Base-by-base conservation (phyloP, 2,113 vertebrate species). In the Mystacornis crossleyi region DNA sequence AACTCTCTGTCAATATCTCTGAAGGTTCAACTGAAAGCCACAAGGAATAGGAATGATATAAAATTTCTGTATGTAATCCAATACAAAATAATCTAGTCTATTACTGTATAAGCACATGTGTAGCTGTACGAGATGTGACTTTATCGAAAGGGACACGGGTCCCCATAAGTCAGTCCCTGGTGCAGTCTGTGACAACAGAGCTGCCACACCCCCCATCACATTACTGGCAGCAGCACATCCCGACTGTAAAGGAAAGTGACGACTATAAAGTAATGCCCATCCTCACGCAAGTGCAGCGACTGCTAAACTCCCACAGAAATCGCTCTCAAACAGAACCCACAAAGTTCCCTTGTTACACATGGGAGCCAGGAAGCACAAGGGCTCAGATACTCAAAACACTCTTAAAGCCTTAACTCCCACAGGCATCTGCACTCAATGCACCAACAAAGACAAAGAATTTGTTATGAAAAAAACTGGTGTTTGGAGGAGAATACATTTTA, bases 11-110 rank as follows among this genome's bases (percentile, higher is more conserved):
- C 72, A 77, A 23, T 3, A 3, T 61, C 47, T 81, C 51, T 60
- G 64, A 91, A 74, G 65, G 51, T 89, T 70, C 33, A 83, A 36
- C 42, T 23, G 34, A 84, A 43, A 89, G 16, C 67, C 51, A 84
- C 18, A 86, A 71, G 34, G 47, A 81, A 43, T 4, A 74, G 38
- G 43, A 91, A 73, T 17, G 24, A 86, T 10, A 54, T 4, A 43
- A 29, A 82, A 75, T 51, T 51, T 61, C 62, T 75, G 48, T 21
- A 36, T 20, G 47, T 34, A 85, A 71, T 31, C 70, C 33, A 62
- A 33, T 15, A 69, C 19, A 57, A 81, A 81, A 29, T 18, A 12
- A 58, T 36, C 31, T 81, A 9, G 23, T 86, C 15, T 51, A 45
- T 53, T 26, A 23, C 4, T 57, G 36, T 40, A 12, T 53, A 65